Evolutionary conservation across 2,113 vertebrate species (phyloP), one percentile per base, ranked within the genome.

Genomic region (Numida meleagris): DNA sequence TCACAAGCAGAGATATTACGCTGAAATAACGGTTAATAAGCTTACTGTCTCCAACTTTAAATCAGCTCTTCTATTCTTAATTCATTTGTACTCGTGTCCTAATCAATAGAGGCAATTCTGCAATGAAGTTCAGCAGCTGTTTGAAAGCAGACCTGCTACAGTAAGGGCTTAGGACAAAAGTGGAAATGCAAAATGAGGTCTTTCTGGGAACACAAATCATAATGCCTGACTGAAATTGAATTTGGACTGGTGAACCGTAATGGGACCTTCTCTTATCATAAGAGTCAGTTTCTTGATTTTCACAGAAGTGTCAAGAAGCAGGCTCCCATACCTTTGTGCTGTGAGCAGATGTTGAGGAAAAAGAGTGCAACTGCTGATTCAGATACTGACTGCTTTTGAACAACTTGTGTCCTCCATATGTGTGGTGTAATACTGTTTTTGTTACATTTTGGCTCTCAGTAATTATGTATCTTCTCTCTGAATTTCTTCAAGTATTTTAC

Each of bases 11-110:
- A n/a, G n/a, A n/a, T n/a, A n/a, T n/a, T n/a, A n/a, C n/a, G n/a
- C n/a, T n/a, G n/a, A n/a, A n/a, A n/a, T n/a, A 81, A 75, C 93
- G 92, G 51, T 91, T 89, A 95, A 86, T 92, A 76, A 86, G 94
- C 77, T 79, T 93, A 38, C 20, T 76, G 53, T 27, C 48, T 85
- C 66, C 12, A 34, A 29, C 63, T 94, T 90, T 55, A 80, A 94
- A 87, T 87, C 84, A 79, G 0, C 66, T 82, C 62, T 58, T 61
- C 62, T 84, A 9, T 82, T 90, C 72, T 62, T 82, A 89, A 85
- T 87, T 94, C 24, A 24, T 87, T 94, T 88, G 31, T 62, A 48
- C 36, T 76, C 14, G 2, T 55, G 53, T 85, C 75, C 75, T 82
- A 72, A 94, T 96, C 87, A 59, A 87, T 76, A 77, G 36, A 87